Percentiles rank a stretch among this genome's conserved stretches.
Conservation (phyloP, 2,113 vertebrate species). For the Zapus hudsonius region DNA sequence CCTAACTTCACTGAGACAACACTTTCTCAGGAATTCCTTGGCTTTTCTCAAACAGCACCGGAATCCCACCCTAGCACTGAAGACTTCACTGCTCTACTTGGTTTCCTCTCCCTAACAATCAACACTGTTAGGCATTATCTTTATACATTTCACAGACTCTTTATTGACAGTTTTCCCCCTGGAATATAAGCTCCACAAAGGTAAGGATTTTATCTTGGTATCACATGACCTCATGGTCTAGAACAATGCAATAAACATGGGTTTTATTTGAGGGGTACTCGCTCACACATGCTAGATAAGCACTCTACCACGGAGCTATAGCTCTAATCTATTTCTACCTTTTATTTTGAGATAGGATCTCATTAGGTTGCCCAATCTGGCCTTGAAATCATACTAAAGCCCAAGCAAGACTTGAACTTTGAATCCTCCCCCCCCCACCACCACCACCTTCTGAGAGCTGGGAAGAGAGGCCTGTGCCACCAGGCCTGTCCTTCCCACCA, state of each 20-base stretch:
- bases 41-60: not conserved
- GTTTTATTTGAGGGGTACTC: no score
- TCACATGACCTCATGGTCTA: not conserved
- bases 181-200: not conserved
- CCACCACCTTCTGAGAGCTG: not conserved
- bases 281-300: no score
- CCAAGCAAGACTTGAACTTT: not conserved
- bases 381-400: not conserved
- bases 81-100: not conserved
- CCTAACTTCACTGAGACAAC: not conserved
- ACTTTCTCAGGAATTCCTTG: not conserved
- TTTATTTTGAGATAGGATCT: not conserved
- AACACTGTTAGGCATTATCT: not conserved
- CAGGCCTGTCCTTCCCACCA: no score
- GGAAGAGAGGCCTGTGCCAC: not conserved
- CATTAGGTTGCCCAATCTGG: not conserved
- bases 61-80: not conserved
- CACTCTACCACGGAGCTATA: not conserved
- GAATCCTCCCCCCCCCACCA: no score
- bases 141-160: not conserved
- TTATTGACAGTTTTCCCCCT: not conserved
- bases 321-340: not conserved
- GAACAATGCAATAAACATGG: not conserved
- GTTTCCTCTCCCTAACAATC: not conserved
- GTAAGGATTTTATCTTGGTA: not conserved